Conservation (phyloP, 2,888 invertebrate species). For the Caradrina kadenii region DNA sequence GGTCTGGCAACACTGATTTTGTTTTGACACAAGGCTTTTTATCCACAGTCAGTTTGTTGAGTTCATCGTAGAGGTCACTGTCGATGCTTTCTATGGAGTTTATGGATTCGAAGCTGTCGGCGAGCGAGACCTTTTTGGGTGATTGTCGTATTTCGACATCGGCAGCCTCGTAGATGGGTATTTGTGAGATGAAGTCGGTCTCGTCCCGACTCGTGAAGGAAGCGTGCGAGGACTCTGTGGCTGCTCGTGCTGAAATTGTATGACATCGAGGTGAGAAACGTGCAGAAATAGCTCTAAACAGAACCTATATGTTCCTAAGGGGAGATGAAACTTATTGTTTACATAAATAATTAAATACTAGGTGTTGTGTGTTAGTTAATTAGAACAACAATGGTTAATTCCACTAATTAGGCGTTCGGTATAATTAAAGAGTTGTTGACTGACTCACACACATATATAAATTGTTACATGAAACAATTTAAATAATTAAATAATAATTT, state of each 20-base stretch:
- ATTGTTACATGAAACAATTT: not conserved
- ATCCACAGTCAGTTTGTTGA: constrained; percentile 78
- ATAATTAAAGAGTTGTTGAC: not conserved
- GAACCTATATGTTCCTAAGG: too few species aligned
- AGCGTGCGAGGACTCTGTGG: constrained; percentile 54
- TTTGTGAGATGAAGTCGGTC: constrained; percentile 81
- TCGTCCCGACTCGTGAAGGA: constrained; percentile 66
- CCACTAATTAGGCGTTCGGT: not conserved
- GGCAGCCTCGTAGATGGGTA: constrained; percentile 84
- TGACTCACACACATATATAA: not conserved
- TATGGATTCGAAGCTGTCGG: constrained; percentile 82
- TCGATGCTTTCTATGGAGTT: constrained; percentile 82
- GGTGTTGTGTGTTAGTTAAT: not conserved
- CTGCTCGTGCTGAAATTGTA: constrained; percentile 62
- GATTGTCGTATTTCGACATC: constrained; percentile 80
- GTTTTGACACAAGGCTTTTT: constrained; percentile 76
- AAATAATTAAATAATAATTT: constrained; percentile 1
- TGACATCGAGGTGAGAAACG: constrained; percentile 15
- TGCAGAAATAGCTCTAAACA: constrained; percentile 6
- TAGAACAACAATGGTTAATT: not conserved
- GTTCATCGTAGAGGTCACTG: constrained; percentile 83
- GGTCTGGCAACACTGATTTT: constrained; percentile 80
- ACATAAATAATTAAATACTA: not conserved
- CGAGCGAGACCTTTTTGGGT: constrained; percentile 67
- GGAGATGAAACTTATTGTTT: too few species aligned